phyloP scores from a whole-genome alignment of 2,113 vertebrate species.

The Varanus komodoensis region DNA sequence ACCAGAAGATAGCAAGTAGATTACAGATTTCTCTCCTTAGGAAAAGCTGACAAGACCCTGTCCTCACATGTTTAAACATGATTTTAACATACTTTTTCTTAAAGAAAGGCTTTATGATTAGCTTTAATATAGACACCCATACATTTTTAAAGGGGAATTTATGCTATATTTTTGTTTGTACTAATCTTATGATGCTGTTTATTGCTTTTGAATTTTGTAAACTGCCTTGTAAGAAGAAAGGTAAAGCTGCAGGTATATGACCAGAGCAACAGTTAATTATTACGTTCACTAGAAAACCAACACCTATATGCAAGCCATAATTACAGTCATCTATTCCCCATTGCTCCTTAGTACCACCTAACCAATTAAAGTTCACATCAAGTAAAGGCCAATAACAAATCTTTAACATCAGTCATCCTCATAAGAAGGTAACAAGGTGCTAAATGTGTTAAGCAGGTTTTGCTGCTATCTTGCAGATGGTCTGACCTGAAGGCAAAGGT shows the following conservation, averaged over 20 bases:
- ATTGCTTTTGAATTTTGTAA: no score
- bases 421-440: conserved; percentile 2
- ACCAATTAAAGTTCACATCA: conserved; percentile 20
- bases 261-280: no score
- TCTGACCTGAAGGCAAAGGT: neutral
- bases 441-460: neutral
- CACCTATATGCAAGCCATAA: neutral
- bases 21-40: neutral
- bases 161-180: no score
- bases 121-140: neutral
- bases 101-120: neutral
- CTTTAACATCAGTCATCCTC: neutral
- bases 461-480: neutral
- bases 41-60: neutral
- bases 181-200: neutral
- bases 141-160: neutral
- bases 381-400: neutral
- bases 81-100: neutral
- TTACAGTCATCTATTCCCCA: neutral
- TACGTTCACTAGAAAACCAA: neutral
- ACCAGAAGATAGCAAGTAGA: neutral
- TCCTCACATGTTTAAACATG: neutral
- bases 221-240: no score
- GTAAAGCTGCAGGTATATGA: no score
- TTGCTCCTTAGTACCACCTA: neutral